phyloP scores from a whole-genome alignment of 2,888 invertebrate genomes.

The Spisula subtruncata region DNA sequence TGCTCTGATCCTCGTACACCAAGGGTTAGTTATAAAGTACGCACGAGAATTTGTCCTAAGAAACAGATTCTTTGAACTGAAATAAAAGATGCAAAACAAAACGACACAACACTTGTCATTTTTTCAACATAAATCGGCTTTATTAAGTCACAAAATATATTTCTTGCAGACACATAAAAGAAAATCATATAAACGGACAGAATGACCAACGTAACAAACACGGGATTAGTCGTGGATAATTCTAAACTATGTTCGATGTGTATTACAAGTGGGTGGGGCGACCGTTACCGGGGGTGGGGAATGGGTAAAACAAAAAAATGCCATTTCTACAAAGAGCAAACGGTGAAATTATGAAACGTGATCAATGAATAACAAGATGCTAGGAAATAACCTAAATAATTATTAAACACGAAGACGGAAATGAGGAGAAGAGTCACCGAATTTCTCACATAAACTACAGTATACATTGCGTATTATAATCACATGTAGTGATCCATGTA shows the following conservation, averaged over 20 bases:
- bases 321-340: not conserved
- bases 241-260: not conserved
- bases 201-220: not conserved
- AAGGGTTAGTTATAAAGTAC: no score
- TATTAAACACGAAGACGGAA: not conserved
- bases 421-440: not conserved
- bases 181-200: conserved; percentile 19
- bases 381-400: no score
- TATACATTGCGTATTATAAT: not conserved
- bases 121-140: conserved; percentile 31
- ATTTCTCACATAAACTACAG: not conserved
- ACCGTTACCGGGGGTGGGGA: not conserved
- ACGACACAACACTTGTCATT: not conserved
- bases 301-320: not conserved
- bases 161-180: conserved; percentile 11
- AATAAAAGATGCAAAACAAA: no score
- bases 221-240: not conserved
- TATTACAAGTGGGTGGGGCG: not conserved
- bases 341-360: not conserved
- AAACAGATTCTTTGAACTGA: no score
- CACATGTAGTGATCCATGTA: no score
- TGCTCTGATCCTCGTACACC: no score
- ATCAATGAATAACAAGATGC: not conserved
- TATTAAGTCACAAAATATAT: conserved; percentile 25
- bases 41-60: no score